Evolutionary conservation across 2,113 vertebrate genomes (phyloP), one percentile per base, ranked within the genome.

Genomic region (Drymodes brunneopygia): DNA sequence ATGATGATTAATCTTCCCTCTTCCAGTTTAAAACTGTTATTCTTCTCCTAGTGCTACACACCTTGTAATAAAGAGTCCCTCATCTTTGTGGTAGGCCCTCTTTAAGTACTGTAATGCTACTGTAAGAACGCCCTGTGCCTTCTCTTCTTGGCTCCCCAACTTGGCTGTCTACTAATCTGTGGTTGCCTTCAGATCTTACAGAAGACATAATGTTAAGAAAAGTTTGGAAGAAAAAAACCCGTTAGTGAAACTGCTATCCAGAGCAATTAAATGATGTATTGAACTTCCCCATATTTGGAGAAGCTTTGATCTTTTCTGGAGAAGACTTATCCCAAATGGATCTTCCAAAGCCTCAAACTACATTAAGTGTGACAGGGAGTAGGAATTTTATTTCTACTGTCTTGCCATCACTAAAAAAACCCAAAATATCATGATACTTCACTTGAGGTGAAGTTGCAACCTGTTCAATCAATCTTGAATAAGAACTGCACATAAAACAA

Each of bases 401-500:
- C 9, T 11, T 40, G 5, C 0, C 11, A 24, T 64, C 12, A 58
- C 12, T 58, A 25, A 62, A 80, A 60, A 53, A 23, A 12, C 1
- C 6, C 27, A 20, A 25, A 16, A 19, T 2, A 3, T 0, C 1
- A 29, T 31, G 10, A 6, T 60, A 3, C 27, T 75, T 93, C 8
- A 8, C n/a, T 58, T 50, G 18, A 54, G 20, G 3, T n/a, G 20
- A 38, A 64, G 40, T 60, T 67, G 20, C 18, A 47, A 28, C 2
- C 5, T 1, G 2, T 50, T 69, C 33, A 77, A 44, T 60, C 24
- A 35, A 36, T 16, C 3, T 12, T 56, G 29, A 77, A 25, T 15
- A 64, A 12, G 10, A 89, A 84, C 18, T 24, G 15, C 11, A 35
- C 3, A 12, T 36, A 73, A 69, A 56, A 53, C 12, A 48, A 74